Conservation (phyloP, 2,113 vertebrate genomes). For the Laticauda laticaudata region DNA sequence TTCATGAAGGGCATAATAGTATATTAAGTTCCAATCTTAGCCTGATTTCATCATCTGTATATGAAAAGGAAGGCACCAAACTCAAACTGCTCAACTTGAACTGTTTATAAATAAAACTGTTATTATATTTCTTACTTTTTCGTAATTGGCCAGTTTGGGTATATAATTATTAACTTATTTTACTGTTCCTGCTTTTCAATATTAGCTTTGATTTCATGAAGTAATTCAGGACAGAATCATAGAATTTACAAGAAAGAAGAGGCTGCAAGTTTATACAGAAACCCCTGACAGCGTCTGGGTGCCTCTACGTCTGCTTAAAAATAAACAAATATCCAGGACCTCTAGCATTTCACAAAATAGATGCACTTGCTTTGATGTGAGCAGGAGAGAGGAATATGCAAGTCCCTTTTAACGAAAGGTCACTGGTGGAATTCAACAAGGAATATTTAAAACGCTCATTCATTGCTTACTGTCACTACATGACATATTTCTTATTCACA, state of each 20-base stretch:
- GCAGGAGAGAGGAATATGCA: background rate
- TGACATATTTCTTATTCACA: background rate
- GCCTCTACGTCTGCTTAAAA: conserved; percentile 66
- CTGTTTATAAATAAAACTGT: conserved; percentile 47
- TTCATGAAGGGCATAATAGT: conserved; percentile 60
- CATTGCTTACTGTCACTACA: background rate
- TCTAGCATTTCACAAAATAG: conserved; percentile 4
- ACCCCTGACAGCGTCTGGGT: conserved; percentile 50
- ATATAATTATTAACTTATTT: background rate
- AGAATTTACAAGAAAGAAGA: background rate
- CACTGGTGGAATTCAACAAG: background rate
- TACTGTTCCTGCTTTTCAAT: background rate
- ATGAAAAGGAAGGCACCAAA: conserved; percentile 45
- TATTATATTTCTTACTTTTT: conserved; percentile 30
- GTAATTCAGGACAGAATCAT: background rate
- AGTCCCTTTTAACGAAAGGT: background rate
- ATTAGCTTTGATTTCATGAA: background rate
- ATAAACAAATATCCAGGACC: conserved; percentile 66
- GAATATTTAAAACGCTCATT: background rate
- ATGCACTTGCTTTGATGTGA: conserved; percentile 5
- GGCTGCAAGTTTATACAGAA: conserved; percentile 50
- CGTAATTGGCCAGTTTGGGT: background rate
- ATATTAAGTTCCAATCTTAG: conserved; percentile 47
- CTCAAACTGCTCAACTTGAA: conserved; percentile 19
- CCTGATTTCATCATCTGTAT: conserved; percentile 65